These are phyloP conservation scores for Drepana falcataria DNA, from an alignment of 2,888 invertebrate species.

Conservation along the genomic window DNA sequence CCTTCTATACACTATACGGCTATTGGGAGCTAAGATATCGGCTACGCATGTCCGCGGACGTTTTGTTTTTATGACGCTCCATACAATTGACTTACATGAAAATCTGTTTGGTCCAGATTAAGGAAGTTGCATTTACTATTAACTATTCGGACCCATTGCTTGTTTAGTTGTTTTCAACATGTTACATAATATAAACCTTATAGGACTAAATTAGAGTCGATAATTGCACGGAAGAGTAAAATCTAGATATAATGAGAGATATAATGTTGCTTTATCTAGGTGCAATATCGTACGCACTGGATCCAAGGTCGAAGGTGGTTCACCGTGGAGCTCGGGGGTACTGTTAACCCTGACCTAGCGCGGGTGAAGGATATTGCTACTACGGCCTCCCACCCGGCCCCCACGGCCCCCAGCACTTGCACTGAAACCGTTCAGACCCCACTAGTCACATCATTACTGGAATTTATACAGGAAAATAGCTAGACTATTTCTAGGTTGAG, in stretches of 20 bases:
- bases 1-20: conserved; percentile 42
- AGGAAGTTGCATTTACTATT: conserved; percentile 6
- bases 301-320: conserved; percentile 74
- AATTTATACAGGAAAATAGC: neutral
- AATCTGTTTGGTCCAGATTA: conserved; percentile 5
- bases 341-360: conserved; percentile 77
- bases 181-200: no score
- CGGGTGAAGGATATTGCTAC: conserved; percentile 75
- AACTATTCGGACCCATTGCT: neutral
- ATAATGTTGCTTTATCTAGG: conserved; percentile 22
- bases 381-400: conserved; percentile 54
- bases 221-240: neutral
- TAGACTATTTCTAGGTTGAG: no score
- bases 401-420: conserved; percentile 54
- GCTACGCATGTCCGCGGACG: conserved; percentile 70
- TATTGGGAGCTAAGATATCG: conserved; percentile 43
- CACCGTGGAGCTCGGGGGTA: conserved; percentile 67
- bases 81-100: conserved; percentile 28
- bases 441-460: conserved; percentile 47
- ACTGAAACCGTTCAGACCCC: conserved; percentile 56
- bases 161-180: neutral
- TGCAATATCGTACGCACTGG: conserved; percentile 52
- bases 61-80: conserved; percentile 47
- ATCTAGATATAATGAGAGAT: neutral
- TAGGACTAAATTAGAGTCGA: neutral